A percentile compares a stretch with the other conserved stretches of the same genome.
Conservation (phyloP, 2,113 vertebrate species). For the Thryonomys swinderianus region DNA sequence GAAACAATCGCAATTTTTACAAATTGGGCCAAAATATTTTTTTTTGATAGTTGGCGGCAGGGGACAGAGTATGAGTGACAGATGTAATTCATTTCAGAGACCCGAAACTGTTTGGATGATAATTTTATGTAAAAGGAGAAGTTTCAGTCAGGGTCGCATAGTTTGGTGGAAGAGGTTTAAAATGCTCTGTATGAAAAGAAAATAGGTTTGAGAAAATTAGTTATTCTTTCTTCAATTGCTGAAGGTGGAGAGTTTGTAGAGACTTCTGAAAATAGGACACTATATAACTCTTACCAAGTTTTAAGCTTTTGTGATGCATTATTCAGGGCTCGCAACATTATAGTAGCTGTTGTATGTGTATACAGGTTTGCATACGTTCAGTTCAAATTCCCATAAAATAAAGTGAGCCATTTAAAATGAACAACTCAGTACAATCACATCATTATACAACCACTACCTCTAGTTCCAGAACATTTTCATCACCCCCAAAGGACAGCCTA, state of each 20-base stretch:
- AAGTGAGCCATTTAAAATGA: background rate
- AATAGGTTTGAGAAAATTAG: background rate
- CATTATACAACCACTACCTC: background rate
- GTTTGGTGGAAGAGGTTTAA: background rate
- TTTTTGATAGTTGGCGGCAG: background rate
- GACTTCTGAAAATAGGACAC: background rate
- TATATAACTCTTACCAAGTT: background rate
- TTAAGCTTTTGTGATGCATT: background rate
- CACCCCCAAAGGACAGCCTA: background rate
- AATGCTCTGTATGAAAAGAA: background rate
- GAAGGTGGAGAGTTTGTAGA: background rate
- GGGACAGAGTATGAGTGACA: background rate
- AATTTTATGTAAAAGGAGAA: background rate
- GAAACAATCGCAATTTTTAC: slow-evolving; percentile 14
- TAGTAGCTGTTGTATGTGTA: background rate
- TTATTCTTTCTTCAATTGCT: background rate
- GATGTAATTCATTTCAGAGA: background rate
- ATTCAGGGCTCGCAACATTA: background rate
- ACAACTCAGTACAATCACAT: background rate
- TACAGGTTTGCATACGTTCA: background rate
- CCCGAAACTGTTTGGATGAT: background rate
- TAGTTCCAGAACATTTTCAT: background rate
- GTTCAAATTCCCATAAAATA: background rate
- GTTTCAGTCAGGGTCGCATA: background rate
- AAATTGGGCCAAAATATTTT: background rate